phyloP scores from a whole-genome alignment of 2,888 invertebrate species.

The Cylloceria caligata region DNA sequence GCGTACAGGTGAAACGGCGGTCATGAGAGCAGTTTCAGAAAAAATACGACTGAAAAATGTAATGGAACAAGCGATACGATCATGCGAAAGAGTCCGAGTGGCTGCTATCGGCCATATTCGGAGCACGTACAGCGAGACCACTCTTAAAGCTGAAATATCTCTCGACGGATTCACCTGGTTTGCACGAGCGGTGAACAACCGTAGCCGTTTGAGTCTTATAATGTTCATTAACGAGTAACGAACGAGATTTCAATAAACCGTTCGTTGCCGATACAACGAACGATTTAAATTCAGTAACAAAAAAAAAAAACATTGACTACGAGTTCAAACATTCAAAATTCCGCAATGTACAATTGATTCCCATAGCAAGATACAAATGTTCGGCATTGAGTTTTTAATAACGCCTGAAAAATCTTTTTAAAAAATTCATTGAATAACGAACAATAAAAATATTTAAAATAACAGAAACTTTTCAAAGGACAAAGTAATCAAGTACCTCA shows the following conservation, averaged over 20 bases:
- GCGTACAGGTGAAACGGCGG: constrained; percentile 13
- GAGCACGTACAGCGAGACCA: constrained; percentile 53
- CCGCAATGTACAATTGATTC: neutral
- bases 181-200: constrained; percentile 4
- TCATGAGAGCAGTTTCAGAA: constrained; percentile 7
- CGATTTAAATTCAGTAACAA: neutral
- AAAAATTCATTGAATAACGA: neutral
- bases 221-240: constrained; percentile 13
- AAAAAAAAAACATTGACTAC: no score
- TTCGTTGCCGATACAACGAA: neutral
- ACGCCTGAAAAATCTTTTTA: neutral
- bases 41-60: constrained; percentile 49
- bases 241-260: constrained; percentile 1
- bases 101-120: constrained; percentile 50
- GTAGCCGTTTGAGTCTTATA: constrained; percentile 1
- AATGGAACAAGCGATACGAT: constrained; percentile 61
- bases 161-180: constrained; percentile 38
- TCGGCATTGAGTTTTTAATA: neutral
- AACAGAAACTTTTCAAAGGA: neutral
- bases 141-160: constrained; percentile 64
- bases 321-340: no score
- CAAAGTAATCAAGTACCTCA: constrained; percentile 49
- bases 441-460: neutral
- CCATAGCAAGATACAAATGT: neutral
- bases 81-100: constrained; percentile 48